A percentile compares a stretch with the other conserved stretches of the same genome.
These are phyloP conservation scores for Ophiodon elongatus DNA, from an alignment of 2,113 vertebrate species.

Conservation along the genomic window DNA sequence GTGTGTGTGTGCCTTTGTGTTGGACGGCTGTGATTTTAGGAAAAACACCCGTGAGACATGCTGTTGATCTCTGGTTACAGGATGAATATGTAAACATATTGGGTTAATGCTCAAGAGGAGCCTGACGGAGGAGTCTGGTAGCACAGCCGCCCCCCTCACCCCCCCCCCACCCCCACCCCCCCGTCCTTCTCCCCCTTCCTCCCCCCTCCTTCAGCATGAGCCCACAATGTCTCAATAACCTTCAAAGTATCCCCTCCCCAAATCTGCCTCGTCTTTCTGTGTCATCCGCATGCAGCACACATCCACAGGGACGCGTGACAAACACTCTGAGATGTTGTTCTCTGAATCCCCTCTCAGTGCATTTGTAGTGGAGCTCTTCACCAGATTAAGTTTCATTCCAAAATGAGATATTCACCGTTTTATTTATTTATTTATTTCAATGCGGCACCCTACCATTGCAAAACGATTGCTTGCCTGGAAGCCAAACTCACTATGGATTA, in stretches of 20 bases:
- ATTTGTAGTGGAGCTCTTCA: slow-evolving; percentile 47
- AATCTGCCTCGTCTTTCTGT: slow-evolving; percentile 39
- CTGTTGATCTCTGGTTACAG: slow-evolving; percentile 44
- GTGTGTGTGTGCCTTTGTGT: not conserved
- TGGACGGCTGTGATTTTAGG: slow-evolving; percentile 5
- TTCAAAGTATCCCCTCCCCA: slow-evolving; percentile 55
- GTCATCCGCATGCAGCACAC: slow-evolving; percentile 51
- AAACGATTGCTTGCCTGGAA: slow-evolving; percentile 46
- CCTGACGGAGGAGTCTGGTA: slow-evolving; percentile 8
- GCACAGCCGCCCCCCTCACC: not conserved
- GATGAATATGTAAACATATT: slow-evolving; percentile 58
- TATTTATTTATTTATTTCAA: too few species aligned
- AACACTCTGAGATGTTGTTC: slow-evolving; percentile 53
- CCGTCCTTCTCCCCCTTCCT: too few species aligned
- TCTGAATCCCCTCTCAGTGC: slow-evolving; percentile 49
- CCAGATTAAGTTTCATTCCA: slow-evolving; percentile 71
- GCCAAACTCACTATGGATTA: slow-evolving; percentile 43
- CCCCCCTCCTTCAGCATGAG: slow-evolving; percentile 1
- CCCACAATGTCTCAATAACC: slow-evolving; percentile 66
- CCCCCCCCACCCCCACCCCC: too few species aligned
- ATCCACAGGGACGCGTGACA: slow-evolving; percentile 56
- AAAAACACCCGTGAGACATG: not conserved
- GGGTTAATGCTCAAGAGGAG: slow-evolving; percentile 36
- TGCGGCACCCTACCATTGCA: slow-evolving; percentile 7
- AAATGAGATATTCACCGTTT: slow-evolving; percentile 65